Evolutionary conservation across 2,888 invertebrate species (phyloP).

Genomic region (Nyleta sp.): DNA sequence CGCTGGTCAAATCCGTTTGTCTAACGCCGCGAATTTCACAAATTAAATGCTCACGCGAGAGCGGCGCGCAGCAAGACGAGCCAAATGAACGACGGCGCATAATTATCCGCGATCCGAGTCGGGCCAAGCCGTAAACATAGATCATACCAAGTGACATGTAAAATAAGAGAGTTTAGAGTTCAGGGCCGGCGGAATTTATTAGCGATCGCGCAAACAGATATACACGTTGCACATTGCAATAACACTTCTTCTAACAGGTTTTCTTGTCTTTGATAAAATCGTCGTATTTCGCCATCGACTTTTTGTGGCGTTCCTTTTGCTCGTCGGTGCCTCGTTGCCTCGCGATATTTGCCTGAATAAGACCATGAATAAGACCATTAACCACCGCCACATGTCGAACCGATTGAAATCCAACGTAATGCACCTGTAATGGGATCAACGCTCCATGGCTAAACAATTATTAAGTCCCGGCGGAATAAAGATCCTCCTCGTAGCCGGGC

Average conservation of each 20-base stretch:
- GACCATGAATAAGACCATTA: constrained; percentile 67
- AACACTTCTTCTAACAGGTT: constrained; percentile 80
- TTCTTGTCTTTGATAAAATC: constrained; percentile 77
- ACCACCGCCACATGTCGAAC: constrained; percentile 53
- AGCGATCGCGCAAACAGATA: constrained; percentile 78
- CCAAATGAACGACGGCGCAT: constrained; percentile 41
- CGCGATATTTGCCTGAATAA: constrained; percentile 69
- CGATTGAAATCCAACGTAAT: constrained; percentile 50
- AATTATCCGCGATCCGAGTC: constrained; percentile 56
- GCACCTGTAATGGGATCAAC: constrained; percentile 47
- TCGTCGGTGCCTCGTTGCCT: constrained; percentile 64
- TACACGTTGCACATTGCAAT: constrained; percentile 75
- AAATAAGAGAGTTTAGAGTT: constrained; percentile 68
- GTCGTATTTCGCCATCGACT: constrained; percentile 72
- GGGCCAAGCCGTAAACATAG: constrained; percentile 61
- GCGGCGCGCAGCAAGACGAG: constrained; percentile 24
- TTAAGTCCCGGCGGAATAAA: constrained; percentile 12
- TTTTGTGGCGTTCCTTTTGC: constrained; percentile 74
- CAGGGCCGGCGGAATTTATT: constrained; percentile 77
- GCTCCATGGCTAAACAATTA: constrained; percentile 45
- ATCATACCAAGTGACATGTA: constrained; percentile 61
- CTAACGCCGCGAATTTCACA: constrained; percentile 23
- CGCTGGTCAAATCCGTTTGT: neutral
- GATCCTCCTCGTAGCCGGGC: constrained; percentile 16
- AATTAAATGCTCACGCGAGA: constrained; percentile 31